A percentile compares a stretch with the other conserved stretches of the same genome.
These are phyloP conservation scores for Myotis planiceps DNA, from an alignment of 2,797 vertebrate species.

Conservation along the genomic window DNA sequence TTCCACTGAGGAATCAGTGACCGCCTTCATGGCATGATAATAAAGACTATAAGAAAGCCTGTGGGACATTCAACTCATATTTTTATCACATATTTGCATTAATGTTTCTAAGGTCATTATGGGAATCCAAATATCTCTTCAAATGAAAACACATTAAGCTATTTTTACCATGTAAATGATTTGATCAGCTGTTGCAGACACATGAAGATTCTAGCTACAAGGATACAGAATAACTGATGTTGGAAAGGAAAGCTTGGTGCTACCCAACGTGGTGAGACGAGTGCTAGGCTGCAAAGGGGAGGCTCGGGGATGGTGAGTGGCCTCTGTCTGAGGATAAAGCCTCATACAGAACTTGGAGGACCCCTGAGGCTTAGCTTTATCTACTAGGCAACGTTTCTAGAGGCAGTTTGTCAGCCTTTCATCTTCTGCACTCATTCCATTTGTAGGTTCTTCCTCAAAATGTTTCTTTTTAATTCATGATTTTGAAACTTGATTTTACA, in stretches of 20 bases:
- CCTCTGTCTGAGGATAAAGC: neutral
- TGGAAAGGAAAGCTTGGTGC: neutral
- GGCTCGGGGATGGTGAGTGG: too few relatives aligned
- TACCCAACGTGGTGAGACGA: neutral
- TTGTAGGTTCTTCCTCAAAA: neutral
- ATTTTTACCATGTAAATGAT: conserved; percentile 44
- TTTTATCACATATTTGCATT: conserved; percentile 52
- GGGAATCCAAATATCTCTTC: conserved; percentile 26
- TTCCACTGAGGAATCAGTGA: neutral
- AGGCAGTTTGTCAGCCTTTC: neutral
- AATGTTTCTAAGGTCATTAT: conserved; percentile 34
- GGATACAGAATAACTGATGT: neutral
- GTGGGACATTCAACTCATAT: neutral
- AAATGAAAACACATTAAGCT: conserved; percentile 33
- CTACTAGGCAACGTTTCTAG: neutral
- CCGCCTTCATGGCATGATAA: conserved; percentile 1
- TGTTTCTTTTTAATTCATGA: neutral
- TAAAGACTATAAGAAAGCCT: neutral
- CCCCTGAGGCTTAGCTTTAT: neutral
- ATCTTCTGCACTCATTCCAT: neutral
- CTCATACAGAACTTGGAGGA: neutral
- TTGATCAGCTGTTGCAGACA: neutral
- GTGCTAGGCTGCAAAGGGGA: neutral
- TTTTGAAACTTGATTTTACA: neutral
- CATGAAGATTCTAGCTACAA: neutral